Evolutionary conservation across 2,113 vertebrate genomes (phyloP).

Genomic region (Indicator indicator): DNA sequence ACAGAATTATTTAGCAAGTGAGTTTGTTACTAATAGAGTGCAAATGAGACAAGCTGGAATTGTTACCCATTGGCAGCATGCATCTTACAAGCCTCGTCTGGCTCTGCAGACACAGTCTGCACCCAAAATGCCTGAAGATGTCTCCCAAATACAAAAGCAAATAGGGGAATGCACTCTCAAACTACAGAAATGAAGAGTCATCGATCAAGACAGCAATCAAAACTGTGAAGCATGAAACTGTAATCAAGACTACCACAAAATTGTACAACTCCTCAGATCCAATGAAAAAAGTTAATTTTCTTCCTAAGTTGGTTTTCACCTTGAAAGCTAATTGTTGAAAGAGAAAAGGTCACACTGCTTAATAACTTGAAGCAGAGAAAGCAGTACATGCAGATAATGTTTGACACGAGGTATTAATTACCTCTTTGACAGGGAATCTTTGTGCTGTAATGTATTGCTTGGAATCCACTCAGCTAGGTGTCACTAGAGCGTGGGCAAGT

Average conservation of each 20-base stretch:
- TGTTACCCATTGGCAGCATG: background rate
- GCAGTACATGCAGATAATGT: background rate
- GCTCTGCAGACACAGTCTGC: background rate
- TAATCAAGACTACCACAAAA: background rate
- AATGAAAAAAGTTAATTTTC: background rate
- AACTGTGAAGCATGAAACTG: background rate
- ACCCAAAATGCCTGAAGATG: background rate
- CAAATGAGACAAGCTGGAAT: constrained; percentile 24
- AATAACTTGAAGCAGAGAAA: constrained; percentile 1
- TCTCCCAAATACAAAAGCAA: background rate
- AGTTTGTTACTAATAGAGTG: constrained; percentile 27
- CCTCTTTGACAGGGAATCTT: constrained; percentile 8
- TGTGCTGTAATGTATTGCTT: background rate
- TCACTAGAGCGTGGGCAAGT: background rate
- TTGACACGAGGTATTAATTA: constrained; percentile 28
- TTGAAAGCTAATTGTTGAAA: constrained; percentile 33
- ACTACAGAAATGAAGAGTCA: background rate
- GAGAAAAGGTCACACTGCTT: constrained; percentile 16
- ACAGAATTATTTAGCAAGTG: constrained; percentile 33
- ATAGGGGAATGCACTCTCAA: background rate
- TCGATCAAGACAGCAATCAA: background rate
- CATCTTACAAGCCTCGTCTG: background rate
- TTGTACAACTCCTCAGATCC: background rate
- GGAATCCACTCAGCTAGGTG: background rate
- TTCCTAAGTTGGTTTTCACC: constrained; percentile 16